These are phyloP conservation scores for Erannis defoliaria DNA, from an alignment of 2,888 invertebrate genomes.

Conservation along the genomic window DNA sequence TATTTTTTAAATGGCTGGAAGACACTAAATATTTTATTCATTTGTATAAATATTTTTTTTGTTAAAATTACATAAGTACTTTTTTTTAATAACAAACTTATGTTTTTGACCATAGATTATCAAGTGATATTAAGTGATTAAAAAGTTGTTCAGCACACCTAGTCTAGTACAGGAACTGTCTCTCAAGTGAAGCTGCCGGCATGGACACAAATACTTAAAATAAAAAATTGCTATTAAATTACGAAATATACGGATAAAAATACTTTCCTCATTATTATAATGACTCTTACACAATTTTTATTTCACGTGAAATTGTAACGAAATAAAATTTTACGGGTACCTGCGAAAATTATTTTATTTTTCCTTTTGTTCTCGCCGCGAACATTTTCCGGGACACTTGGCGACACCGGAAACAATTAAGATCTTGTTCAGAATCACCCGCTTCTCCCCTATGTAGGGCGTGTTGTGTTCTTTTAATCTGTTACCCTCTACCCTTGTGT, in stretches of 20 bases:
- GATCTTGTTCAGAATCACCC: slow-evolving; percentile 39
- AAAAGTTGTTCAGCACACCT: too few species aligned
- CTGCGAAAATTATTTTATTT: slow-evolving; percentile 18
- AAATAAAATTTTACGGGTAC: slow-evolving; percentile 2
- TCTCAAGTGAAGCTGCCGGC: not conserved
- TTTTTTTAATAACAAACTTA: too few species aligned
- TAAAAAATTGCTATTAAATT: not conserved
- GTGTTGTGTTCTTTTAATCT: slow-evolving; percentile 68
- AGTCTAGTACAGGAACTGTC: too few species aligned
- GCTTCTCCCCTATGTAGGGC: slow-evolving; percentile 46
- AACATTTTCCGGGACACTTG: slow-evolving; percentile 27
- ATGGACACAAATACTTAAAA: not conserved
- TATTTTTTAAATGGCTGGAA: too few species aligned
- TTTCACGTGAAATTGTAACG: slow-evolving; percentile 10
- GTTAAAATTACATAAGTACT: too few species aligned
- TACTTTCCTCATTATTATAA: slow-evolving; percentile 6
- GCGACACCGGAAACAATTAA: slow-evolving; percentile 35
- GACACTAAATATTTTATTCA: too few species aligned
- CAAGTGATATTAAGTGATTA: too few species aligned
- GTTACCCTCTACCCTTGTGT: slow-evolving; percentile 45
- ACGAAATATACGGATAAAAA: not conserved
- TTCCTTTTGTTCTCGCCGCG: slow-evolving; percentile 29
- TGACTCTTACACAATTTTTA: not conserved
- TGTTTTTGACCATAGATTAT: too few species aligned
- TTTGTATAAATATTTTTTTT: too few species aligned